Evolutionary conservation across 2,113 vertebrate species (phyloP), one percentile per base, ranked within the genome.

Genomic region (Uria aalge): DNA sequence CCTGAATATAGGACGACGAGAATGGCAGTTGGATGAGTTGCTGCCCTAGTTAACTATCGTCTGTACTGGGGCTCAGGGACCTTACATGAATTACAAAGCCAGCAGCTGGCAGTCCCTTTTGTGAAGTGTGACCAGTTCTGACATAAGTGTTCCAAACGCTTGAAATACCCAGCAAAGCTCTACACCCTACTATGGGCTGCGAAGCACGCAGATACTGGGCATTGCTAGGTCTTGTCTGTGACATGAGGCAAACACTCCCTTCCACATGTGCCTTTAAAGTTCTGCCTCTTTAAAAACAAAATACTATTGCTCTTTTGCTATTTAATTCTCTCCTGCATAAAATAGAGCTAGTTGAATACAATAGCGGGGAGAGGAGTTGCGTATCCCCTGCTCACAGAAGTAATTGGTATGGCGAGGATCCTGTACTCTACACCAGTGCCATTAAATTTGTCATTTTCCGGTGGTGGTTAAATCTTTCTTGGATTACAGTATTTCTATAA

Each of bases 161-260:
- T 83, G 45, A 53, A 80, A 45, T 53, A 30, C 24, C 21, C n/a
- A 43, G 40, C 23, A 66, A 27, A 80, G 40, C 19, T 74, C 36
- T 63, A 26, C 85, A 26, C 34, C 34, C 15, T 43, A 0, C 43
- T 32, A 2, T 15, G 26, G 6, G 27, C 22, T 1, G 1, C 15
- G 30, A 66, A 34, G 40, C 43, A 5, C 2, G 1, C 21, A 30
- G n/a, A 8, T 16, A 29, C 7, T 36, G 27, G 20, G 14, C 74
- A 18, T 50, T 52, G 20, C 60, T 40, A 5, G 15, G 23, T 64
- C 43, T 36, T n/a, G 23, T 32, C 38, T 55, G 38, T 69, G n/a
- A 19, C 6, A 1, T 2, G 12, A 57, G 21, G 41, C 30, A 60
- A 45, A 23, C 0, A 0, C 16, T 59, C 8, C 12, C 14, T 74